Percentiles rank a stretch among this genome's conserved stretches.
phyloP scores from a whole-genome alignment of 2,797 vertebrate genomes.

The Jordanella pulchra region DNA sequence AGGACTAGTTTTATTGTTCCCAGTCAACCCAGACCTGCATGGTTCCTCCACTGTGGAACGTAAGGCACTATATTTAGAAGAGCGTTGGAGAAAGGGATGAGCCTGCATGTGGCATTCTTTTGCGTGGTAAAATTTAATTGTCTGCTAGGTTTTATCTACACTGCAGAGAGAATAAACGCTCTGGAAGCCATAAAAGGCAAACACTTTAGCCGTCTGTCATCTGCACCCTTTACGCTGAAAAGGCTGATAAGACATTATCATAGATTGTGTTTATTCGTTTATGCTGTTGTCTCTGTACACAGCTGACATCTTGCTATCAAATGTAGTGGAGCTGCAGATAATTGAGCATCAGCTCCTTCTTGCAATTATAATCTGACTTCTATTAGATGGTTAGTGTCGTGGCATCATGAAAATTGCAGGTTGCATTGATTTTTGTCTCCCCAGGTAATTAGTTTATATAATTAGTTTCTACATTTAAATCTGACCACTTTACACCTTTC shows the following conservation, averaged over 20 bases:
- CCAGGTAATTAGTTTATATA: slow-evolving; percentile 1
- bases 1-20: slow-evolving; percentile 29
- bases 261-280: slow-evolving; percentile 43
- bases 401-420: not conserved
- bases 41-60: slow-evolving; percentile 20
- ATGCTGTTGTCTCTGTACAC: not conserved
- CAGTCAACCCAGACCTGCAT: slow-evolving; percentile 9
- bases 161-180: slow-evolving; percentile 38
- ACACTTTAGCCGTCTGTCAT: slow-evolving; percentile 54
- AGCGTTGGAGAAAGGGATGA: slow-evolving; percentile 38
- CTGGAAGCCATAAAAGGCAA: slow-evolving; percentile 41
- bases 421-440: not conserved
- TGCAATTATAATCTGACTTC: not conserved
- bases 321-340: not conserved
- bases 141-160: slow-evolving; percentile 51
- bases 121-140: slow-evolving; percentile 56
- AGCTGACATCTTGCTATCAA: not conserved
- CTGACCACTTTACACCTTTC: not conserved
- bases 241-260: slow-evolving; percentile 37
- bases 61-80: slow-evolving; percentile 50
- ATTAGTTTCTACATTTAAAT: not conserved
- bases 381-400: not conserved
- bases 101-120: slow-evolving; percentile 27
- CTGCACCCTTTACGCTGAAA: slow-evolving; percentile 33
- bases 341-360: not conserved